Base-by-base conservation (phyloP, 2,888 invertebrate species). In the Amblyteles armatorius region DNA sequence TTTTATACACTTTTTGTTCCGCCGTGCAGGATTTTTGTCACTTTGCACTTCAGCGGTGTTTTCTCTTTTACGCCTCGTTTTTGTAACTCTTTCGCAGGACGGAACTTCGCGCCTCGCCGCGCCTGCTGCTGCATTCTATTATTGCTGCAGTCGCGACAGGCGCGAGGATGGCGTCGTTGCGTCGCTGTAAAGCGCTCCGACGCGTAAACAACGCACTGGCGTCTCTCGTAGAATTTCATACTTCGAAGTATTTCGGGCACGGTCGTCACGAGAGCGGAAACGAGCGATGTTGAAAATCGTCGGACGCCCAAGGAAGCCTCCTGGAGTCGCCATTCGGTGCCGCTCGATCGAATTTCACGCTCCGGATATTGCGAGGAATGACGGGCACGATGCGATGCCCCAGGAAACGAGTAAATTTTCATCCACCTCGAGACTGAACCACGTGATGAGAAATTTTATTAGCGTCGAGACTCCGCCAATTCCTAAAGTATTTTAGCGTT, bases 361-460 rank as follows among this genome's bases (percentile, higher is more conserved):
- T 76, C 60, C 84, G 84, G 81, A 85, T 86, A 86, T 86, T 85
- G 78, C 77, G 48, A 79, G 81, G 68, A 81, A 85, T 73, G 76
- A 85, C 77, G 83, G 72, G 76, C 40, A 48, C 13, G 48, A 33
- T 33, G 9, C 19, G 67, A 22, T 29, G 52, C 16, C 19, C 71
- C 48, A 65, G 48, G 36, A 29, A 74, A 44, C 67, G 22, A 57
- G 26, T 60, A 67, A 81, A 68, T 68, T 67, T 74, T 81, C 74
- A 63, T n/a, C 40, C 57, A 76, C 50, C 57, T 67, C 68, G 13
- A 16, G 22, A 65, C 63, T 22, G 26, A 52, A 73, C n/a, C 67
- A 50, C 33, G 26, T 29, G 55, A 67, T 57, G 73, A 40, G 63
- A 57, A 73, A 69, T 48, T 60, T 67, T 69, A 82, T 68, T 68